Evolutionary conservation across 1,140 invertebrate species (phyloP), one percentile per base, ranked within the genome.

Genomic region (Apocrypta bakeri): DNA sequence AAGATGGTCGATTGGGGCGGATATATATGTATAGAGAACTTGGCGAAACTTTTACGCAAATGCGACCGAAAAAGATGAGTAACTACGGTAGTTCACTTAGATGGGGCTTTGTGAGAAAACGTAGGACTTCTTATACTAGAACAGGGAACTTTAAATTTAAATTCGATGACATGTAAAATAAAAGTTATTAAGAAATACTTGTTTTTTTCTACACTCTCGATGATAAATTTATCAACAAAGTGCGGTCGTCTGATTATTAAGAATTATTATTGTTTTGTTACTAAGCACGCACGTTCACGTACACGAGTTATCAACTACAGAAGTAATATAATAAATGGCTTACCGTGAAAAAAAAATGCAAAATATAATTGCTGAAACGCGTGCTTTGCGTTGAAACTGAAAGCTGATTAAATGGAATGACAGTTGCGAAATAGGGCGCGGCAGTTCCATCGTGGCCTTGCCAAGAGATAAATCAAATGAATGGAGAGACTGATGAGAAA

Each of bases 321-420:
- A 24, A 21, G 21, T 61, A 61, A 61, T 17, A n/a, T 61, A 61
- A n/a, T n/a, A n/a, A n/a, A n/a, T n/a, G n/a, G n/a, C n/a, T n/a
- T n/a, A n/a, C n/a, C n/a, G n/a, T n/a, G n/a, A n/a, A n/a, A n/a
- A n/a, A n/a, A n/a, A 64, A 64, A 64, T 31, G 14, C 17, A 71
- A 71, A 71, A 71, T 21, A 71, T 71, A 71, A 37, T 37, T 71
- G 31, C 31, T 71, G 17, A 71, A 71, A 31, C 21, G 68, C 31
- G 68, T n/a, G 27, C 21, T 31, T 21, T 14, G 31, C 29, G 31
- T 9, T 63, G 37, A 76, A 64, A 76, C 56, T 76, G 56, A 63
- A 63, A 64, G 56, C 56, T 76, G 66, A 79, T 79, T 71, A 79
- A 71, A 79, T 71, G 37, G 66, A 79, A 56, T 71, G 77, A 71